A percentile compares a stretch with the other conserved stretches of the same genome.
Conservation (phyloP, 2,797 vertebrate genomes). For the Coccyzus lansbergi region DNA sequence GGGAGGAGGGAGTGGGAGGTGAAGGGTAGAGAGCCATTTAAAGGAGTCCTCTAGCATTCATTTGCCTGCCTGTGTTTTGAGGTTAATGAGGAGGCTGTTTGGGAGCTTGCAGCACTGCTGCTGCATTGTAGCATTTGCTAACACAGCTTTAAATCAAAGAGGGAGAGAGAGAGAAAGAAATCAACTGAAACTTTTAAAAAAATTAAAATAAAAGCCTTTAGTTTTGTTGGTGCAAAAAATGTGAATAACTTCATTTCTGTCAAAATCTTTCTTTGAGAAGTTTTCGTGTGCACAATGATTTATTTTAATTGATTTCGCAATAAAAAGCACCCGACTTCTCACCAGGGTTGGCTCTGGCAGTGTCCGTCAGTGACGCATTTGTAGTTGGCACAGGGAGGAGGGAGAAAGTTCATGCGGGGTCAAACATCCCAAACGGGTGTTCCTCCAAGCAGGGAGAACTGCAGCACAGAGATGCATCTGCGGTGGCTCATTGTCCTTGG, state of each 20-base stretch:
- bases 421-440: neutral
- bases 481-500: neutral
- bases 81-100: neutral
- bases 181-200: neutral
- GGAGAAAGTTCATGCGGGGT: slow-evolving; percentile 16
- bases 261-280: neutral
- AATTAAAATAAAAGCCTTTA: neutral
- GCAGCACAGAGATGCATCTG: neutral
- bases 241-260: neutral
- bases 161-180: neutral
- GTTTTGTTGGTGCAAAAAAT: neutral
- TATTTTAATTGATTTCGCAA: neutral
- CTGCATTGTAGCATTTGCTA: neutral
- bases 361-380: slow-evolving; percentile 22
- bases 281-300: neutral
- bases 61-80: neutral
- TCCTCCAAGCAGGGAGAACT: neutral
- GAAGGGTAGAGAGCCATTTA: neutral
- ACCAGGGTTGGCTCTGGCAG: neutral
- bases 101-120: neutral
- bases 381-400: slow-evolving; percentile 22
- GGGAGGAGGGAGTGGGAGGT: neutral
- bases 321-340: neutral
- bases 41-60: neutral
- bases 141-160: neutral